Conservation (phyloP, 2,888 invertebrate species). For the Acronicta psi region DNA sequence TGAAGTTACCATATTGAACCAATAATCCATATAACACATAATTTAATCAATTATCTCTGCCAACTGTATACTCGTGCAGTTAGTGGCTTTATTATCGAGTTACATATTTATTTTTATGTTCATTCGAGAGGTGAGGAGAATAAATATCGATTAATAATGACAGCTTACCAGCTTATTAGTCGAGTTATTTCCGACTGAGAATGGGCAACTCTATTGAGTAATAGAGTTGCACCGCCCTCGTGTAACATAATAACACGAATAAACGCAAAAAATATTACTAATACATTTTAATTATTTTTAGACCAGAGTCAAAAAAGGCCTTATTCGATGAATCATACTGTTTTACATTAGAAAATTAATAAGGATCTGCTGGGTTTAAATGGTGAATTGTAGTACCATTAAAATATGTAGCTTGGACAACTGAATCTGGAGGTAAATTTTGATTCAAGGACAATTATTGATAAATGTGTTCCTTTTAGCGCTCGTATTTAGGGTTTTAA, state of each 20-base stretch:
- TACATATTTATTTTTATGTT: conserved; percentile 51
- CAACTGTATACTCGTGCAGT: conserved; percentile 34
- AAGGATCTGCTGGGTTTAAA: no score
- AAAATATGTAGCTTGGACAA: no score
- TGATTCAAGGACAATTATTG: no score
- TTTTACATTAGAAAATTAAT: no score
- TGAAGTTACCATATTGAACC: conserved; percentile 38
- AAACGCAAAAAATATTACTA: not conserved
- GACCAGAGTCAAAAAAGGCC: no score
- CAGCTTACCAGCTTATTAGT: conserved; percentile 38
- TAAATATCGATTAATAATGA: conserved; percentile 48
- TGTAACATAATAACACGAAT: not conserved
- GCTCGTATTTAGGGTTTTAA: no score
- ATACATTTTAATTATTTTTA: not conserved
- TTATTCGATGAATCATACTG: no score
- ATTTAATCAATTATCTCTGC: conserved; percentile 53
- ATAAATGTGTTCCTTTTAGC: no score
- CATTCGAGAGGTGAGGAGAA: conserved; percentile 32
- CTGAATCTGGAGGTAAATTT: no score
- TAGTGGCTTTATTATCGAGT: conserved; percentile 47
- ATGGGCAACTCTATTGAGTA: conserved; percentile 13
- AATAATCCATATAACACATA: conserved; percentile 41
- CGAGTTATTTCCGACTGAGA: conserved; percentile 25
- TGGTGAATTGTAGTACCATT: no score
- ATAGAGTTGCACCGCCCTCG: not conserved